Conservation (phyloP, 2,797 vertebrate genomes). For the Poecilia picta region DNA sequence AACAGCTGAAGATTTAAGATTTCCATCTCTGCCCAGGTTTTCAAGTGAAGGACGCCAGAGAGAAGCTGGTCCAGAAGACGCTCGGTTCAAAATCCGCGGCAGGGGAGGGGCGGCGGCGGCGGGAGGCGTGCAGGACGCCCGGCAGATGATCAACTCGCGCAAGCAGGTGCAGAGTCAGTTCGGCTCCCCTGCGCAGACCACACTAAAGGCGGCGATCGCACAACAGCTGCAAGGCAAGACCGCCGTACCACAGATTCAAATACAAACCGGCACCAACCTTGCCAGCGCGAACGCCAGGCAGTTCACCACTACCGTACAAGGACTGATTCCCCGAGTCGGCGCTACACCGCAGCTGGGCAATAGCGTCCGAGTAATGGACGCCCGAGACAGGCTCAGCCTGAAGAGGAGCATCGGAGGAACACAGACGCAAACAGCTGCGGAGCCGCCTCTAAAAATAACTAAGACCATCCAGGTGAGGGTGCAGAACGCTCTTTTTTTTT, state of each 20-base stretch:
- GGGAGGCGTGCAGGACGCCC: constrained; percentile 87
- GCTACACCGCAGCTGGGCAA: constrained; percentile 65
- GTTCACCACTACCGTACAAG: constrained; percentile 65
- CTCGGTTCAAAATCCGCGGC: constrained; percentile 90
- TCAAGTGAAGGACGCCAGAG: constrained; percentile 91
- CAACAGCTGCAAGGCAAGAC: constrained; percentile 65
- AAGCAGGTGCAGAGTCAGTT: constrained; percentile 82
- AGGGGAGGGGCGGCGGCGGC: constrained; percentile 71
- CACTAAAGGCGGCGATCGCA: constrained; percentile 34
- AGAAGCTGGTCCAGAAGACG: constrained; percentile 92
- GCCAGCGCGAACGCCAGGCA: constrained; percentile 56
- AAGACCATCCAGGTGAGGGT: constrained; percentile 94
- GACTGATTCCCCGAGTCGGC: constrained; percentile 60
- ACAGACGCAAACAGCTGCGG: constrained; percentile 66
- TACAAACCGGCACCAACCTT: constrained; percentile 66
- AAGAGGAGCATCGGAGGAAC: constrained; percentile 87
- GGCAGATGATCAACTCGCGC: constrained; percentile 94
- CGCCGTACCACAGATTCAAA: constrained; percentile 75
- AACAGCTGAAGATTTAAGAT: background rate
- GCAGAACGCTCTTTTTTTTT: background rate
- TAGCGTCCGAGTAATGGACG: constrained; percentile 88
- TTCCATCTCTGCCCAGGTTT: constrained; percentile 60
- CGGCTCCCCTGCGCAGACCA: constrained; percentile 33
- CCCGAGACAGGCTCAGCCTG: constrained; percentile 92
- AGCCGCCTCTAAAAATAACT: constrained; percentile 90